Evolutionary conservation across 2,888 invertebrate species (phyloP), one percentile per base, ranked within the genome.

Genomic region (Trimorus sp.): DNA sequence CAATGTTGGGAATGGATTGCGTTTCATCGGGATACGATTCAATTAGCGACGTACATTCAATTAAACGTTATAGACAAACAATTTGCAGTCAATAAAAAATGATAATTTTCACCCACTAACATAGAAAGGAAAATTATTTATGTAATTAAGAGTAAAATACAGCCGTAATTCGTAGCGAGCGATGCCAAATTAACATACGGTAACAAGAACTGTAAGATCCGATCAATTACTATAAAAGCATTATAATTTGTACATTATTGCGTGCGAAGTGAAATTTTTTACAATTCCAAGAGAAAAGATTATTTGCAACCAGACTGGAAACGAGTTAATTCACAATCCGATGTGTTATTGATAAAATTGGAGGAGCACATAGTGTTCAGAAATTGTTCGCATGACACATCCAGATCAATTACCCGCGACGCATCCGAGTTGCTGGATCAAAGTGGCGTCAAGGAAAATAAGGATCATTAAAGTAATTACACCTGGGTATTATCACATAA

Each of bases 251-350:
- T 63, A 75, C 63, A 70, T 53, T 79, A 58, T 78, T 79, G 79
- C 79, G 74, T 79, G 79, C 74, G 59, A 59, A 79, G 79, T 73
- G 79, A 79, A 79, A 56, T 73, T 63, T 73, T 79, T 69, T 74
- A 69, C 69, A 70, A 79, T 69, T 69, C 65, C 45, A 60, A 59
- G 79, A 79, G 79, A 79, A 79, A 79, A 74, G 76, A 60, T 56
- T 36, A 62, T 68, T 80, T 76, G 49, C 53, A 80, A 80, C 66
- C 71, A 76, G 75, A 76, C 59, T 76, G 76, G 80, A 80, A 80
- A 80, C 53, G 8, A 62, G 37, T 60, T 59, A 59, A 54, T 49
- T 58, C 53, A 62, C 16, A 63, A 63, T 66, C 66, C 53, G 66
- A 80, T 14, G 63, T 56, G 36, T 14, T 65, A 58, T 70, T 70